Percentiles rank a stretch among this genome's conserved stretches.
These are phyloP conservation scores for Andricus curvator DNA, from an alignment of 2,888 invertebrate genomes.

Conservation along the genomic window DNA sequence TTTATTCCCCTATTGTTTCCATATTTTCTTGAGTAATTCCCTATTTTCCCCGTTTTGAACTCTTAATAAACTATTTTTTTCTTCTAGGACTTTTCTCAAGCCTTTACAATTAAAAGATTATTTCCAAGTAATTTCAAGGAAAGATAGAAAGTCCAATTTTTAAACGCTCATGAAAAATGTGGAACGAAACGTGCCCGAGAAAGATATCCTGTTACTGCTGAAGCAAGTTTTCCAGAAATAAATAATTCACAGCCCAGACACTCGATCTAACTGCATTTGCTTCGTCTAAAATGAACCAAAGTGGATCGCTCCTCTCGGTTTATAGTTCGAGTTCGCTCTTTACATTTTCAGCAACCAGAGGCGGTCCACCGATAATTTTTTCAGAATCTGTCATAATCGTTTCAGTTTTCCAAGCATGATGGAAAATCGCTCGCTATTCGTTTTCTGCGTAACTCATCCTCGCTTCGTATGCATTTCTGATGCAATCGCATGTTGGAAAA, in stretches of 20 bases:
- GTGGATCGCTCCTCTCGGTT: not conserved
- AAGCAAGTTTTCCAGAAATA: not conserved
- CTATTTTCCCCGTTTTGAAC: too few species aligned
- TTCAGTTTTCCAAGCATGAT: not conserved
- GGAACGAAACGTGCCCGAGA: not conserved
- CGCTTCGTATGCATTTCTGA: conserved; percentile 37
- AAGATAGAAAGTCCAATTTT: not conserved
- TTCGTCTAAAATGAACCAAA: not conserved
- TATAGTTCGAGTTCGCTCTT: not conserved
- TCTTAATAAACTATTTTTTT: too few species aligned
- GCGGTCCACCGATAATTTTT: not conserved
- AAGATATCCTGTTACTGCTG: not conserved
- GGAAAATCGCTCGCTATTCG: not conserved
- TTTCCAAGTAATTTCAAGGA: not conserved
- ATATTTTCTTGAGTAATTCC: too few species aligned
- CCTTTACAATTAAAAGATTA: too few species aligned
- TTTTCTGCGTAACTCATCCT: conserved; percentile 18
- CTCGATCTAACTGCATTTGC: not conserved
- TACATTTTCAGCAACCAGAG: not conserved
- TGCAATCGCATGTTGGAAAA: conserved; percentile 36
- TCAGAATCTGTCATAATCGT: not conserved
- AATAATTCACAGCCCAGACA: not conserved
- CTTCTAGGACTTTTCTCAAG: too few species aligned
- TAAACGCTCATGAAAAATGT: not conserved
- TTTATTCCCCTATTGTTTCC: too few species aligned